Evolutionary conservation across 2,113 vertebrate species (phyloP).

Genomic region (Ondatra zibethicus): DNA sequence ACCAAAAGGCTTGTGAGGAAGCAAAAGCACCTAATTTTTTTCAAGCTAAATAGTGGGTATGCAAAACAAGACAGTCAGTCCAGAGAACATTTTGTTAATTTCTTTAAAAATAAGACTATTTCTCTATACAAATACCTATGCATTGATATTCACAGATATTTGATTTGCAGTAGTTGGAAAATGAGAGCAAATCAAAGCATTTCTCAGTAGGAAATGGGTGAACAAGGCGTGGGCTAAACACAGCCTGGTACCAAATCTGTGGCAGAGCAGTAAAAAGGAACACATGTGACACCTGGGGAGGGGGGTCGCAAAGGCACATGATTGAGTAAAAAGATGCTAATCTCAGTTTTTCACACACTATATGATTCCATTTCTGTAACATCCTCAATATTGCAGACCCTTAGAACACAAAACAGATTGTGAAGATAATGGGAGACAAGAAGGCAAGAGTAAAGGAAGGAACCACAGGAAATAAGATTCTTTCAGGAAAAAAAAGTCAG

Average conservation of each 20-base stretch:
- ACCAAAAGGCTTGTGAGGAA: not conserved
- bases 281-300: rapidly evolving
- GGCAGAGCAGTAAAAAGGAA: not conserved
- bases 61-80: not conserved
- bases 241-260: not conserved
- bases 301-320: not conserved
- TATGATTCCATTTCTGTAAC: not conserved
- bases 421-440: not conserved
- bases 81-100: not conserved
- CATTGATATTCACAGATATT: not conserved
- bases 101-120: not conserved
- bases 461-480: not conserved
- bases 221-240: not conserved
- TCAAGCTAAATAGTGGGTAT: no score
- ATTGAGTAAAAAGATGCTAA: not conserved
- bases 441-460: not conserved
- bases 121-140: not conserved
- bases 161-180: not conserved
- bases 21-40: not conserved
- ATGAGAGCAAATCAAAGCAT: not conserved
- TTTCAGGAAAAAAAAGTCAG: not conserved
- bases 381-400: not conserved
- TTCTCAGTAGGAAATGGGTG: no score
- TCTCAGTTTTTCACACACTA: not conserved
- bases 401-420: not conserved